These are phyloP conservation scores for Leiothrix lutea DNA, from an alignment of 2,113 vertebrate species.

Conservation along the genomic window DNA sequence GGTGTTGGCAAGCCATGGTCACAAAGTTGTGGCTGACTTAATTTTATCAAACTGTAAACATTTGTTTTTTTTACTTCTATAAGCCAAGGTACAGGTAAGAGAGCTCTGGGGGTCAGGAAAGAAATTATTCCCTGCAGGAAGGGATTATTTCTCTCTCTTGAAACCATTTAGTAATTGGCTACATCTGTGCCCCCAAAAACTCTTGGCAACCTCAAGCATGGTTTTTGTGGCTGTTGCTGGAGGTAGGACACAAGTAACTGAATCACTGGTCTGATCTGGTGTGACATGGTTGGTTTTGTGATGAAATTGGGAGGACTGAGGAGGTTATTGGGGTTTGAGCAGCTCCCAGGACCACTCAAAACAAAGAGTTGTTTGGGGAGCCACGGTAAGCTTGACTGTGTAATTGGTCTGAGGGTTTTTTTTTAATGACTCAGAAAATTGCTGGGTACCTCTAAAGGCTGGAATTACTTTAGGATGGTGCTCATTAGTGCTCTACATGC, in stretches of 20 bases:
- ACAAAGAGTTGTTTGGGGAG: not conserved
- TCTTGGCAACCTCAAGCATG: not conserved
- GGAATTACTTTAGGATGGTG: slow-evolving; percentile 41
- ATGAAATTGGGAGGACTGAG: not conserved
- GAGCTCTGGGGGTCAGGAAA: not conserved
- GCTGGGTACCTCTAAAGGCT: slow-evolving; percentile 16
- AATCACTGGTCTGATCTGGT: not conserved
- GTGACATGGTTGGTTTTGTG: not conserved
- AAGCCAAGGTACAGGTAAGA: not conserved
- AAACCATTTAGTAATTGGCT: slow-evolving; percentile 10
- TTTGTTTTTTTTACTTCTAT: not conserved
- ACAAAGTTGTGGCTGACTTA: not conserved
- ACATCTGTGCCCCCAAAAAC: not conserved
- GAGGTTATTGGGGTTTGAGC: fast-evolving
- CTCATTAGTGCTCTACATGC: slow-evolving; percentile 50
- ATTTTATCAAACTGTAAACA: not conserved
- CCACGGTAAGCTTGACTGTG: not conserved
- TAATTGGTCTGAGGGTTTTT: slow-evolving; percentile 16
- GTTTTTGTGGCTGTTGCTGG: not conserved
- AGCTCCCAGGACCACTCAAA: not conserved
- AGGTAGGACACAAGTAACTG: not conserved
- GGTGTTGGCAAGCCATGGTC: not conserved
- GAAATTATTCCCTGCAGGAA: not conserved
- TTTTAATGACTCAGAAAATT: slow-evolving; percentile 53
- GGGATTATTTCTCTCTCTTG: slow-evolving; percentile 9